Conservation (phyloP, 2,888 invertebrate genomes). For the Sarcophaga caerulescens region DNA sequence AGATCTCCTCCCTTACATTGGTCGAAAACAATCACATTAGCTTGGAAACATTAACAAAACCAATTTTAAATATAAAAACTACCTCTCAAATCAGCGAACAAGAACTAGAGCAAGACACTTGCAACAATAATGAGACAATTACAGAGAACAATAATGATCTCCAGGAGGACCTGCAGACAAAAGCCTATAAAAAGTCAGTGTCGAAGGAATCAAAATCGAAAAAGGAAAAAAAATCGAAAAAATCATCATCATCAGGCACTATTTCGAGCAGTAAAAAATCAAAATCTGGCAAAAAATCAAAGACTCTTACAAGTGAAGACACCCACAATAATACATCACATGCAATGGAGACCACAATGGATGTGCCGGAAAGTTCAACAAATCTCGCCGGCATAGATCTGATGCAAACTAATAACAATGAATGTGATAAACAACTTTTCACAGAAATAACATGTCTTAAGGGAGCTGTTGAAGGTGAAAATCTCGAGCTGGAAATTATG, state of each 20-base stretch:
- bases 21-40: slow-evolving; percentile 25
- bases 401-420: slow-evolving; percentile 75
- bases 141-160: slow-evolving; percentile 1
- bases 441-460: not conserved
- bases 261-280: slow-evolving; percentile 53
- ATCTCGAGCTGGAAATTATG: slow-evolving; percentile 53
- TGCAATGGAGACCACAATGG: not conserved
- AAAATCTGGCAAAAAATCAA: slow-evolving; percentile 56
- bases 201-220: slow-evolving; percentile 58
- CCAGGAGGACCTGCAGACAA: slow-evolving; percentile 9
- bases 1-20: slow-evolving; percentile 5
- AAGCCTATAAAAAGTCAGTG: slow-evolving; percentile 55
- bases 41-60: slow-evolving; percentile 42
- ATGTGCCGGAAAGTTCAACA: not conserved
- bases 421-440: slow-evolving; percentile 67
- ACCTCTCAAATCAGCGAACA: slow-evolving; percentile 36
- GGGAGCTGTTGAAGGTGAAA: slow-evolving; percentile 59
- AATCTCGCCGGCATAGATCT: not conserved
- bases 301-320: slow-evolving; percentile 16
- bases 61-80: slow-evolving; percentile 51
- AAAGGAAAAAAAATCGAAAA: slow-evolving; percentile 58
- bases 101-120: not conserved
- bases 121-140: not conserved
- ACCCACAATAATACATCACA: slow-evolving; percentile 3
- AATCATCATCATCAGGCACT: slow-evolving; percentile 15